Base-by-base conservation (phyloP, 1,140 invertebrate genomes). In the Laupala kohalensis region DNA sequence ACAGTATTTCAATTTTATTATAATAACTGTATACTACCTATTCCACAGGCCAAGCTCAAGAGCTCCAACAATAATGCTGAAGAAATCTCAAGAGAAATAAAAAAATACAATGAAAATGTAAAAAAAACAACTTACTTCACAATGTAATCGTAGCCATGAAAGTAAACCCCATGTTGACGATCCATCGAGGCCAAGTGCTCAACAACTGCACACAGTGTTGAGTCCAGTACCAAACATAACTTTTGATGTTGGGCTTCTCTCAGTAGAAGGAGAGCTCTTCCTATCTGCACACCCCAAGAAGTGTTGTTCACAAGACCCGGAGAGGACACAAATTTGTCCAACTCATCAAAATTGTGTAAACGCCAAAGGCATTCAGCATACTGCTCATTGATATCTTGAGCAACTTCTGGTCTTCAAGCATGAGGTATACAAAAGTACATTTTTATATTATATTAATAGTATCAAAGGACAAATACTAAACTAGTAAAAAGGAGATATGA, bases 291-390 rank as follows among this genome's bases (percentile, higher is more conserved):
- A 75, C 88, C 79, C 90, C 71, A 72, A 9, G 71, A 68, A 25
- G 77, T 80, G 74, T 80, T 80, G 30, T 80, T 78, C 37, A 75
- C 71, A 67, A 85, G 78, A 75, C 84, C 79, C 23, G 82, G 83
- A 74, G 82, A 83, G 69, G 82, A 79, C 6, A 86, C 78, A 9
- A 88, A 75, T 28, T 86, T 81, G n/a, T 92, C 87, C 1, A 95
- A 78, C 72, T 90, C 86, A 29, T 91, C 89, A 81, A 93, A 97
- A 73, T 89, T 86, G 5, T 90, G 89, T 6, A 97, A 82, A 75
- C 92, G 88, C 94, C 94, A 97, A 25, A 95, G 85, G 0, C 94
- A 88, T 79, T 98, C 96, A 1, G 92, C 87, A 72, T 73, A 30
- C 15, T 89, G 85, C 68, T 90, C 85, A 73, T 89, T 88, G 74